A percentile compares a stretch with the other conserved stretches of the same genome.
These are phyloP conservation scores for Eustalomyia histrio DNA, from an alignment of 2,888 invertebrate genomes.

Conservation along the genomic window DNA sequence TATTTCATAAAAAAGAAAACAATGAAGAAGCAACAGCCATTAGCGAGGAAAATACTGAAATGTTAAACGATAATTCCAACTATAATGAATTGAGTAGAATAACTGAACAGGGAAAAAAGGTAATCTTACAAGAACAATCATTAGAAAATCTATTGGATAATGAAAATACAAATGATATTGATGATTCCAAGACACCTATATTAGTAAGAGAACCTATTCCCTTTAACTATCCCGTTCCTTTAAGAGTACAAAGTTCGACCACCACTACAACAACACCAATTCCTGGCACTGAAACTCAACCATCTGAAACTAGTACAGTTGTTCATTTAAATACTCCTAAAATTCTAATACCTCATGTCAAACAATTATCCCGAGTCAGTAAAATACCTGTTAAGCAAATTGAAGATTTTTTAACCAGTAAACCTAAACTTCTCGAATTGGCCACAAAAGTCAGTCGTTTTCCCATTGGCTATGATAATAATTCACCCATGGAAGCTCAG, in stretches of 20 bases:
- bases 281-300: not conserved
- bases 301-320: constrained; percentile 11
- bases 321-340: constrained; percentile 72
- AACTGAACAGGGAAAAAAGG: constrained; percentile 37
- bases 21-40: constrained; percentile 3
- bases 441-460: constrained; percentile 71
- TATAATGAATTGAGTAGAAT: constrained; percentile 38
- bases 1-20: constrained; percentile 67
- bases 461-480: constrained; percentile 70
- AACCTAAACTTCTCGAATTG: constrained; percentile 72
- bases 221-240: constrained; percentile 73
- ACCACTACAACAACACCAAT: constrained; percentile 1
- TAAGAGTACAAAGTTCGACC: constrained; percentile 64
- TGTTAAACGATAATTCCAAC: constrained; percentile 8
- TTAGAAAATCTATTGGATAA: constrained; percentile 13
- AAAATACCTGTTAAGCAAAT: constrained; percentile 69
- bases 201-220: constrained; percentile 70
- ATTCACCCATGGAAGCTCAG: constrained; percentile 69
- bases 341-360: constrained; percentile 67
- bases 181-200: constrained; percentile 54
- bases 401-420: constrained; percentile 69
- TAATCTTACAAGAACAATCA: not conserved
- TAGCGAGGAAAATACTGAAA: not conserved
- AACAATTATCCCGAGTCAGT: constrained; percentile 69
- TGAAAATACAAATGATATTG: not conserved